Base-by-base conservation (phyloP, 2,888 invertebrate genomes). In the Amiota mariae region DNA sequence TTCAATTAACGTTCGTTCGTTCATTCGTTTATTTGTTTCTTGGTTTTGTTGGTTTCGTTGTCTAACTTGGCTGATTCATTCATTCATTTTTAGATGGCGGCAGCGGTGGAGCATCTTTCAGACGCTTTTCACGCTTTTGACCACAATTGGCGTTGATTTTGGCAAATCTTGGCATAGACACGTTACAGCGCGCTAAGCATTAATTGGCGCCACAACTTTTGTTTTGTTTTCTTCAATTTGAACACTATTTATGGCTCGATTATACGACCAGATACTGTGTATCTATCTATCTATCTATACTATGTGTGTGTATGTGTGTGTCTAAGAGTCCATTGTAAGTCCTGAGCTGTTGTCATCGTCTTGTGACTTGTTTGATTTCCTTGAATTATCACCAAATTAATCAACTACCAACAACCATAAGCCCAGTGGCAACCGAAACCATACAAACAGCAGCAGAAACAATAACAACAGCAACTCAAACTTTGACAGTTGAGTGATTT, bases 401-500 rank as follows among this genome's bases (percentile, higher is more conserved):
- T 68, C 67, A 68, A 67, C 11, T 18, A 63, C 20, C 47, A 20
- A 1, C 47, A 20, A 1, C 11, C 59, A 59, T 15, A 59, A 59
- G 11, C n/a, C 11, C 63, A 36, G 36, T 12, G 15, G 15, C 66
- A 48, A 66, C 47, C 36, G 18, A 15, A 13, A 59, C n/a, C 18
- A 57, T 2, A 57, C 15, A 12, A 57, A 57, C 57, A 57, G 9
- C 57, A 59, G 18, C n/a, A 20, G 11, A 2, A 36, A 63, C 36
- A 15, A 48, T 47, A 48, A 66, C 47, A 9, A 46, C 46, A 63
- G 18, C 8, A n/a, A 59, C 59, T 15, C 59, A 59, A 3, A 59
- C 13, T 85, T 81, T 85, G 83, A 83, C 83, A 84, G 82, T 72
- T 83, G 85, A 83, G 79, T 85, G 83, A 85, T 83, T 83, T 84